These are phyloP conservation scores for Ctenopoma multispine DNA, from an alignment of 2,797 vertebrate species.

Conservation along the genomic window DNA sequence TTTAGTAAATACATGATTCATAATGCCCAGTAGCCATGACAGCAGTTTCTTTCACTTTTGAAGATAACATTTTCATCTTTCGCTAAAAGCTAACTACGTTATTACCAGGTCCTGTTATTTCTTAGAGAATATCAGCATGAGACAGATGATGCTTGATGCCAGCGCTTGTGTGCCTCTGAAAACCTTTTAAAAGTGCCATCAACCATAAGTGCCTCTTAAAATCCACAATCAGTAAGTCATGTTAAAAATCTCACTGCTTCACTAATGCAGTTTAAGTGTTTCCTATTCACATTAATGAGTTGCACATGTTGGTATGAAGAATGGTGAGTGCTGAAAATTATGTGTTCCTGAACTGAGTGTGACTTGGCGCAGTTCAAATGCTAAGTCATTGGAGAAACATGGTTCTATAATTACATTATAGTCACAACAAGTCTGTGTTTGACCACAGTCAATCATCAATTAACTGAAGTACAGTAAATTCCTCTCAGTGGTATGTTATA, in stretches of 20 bases:
- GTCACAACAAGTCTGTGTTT: too few relatives aligned
- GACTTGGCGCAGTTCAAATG: neutral
- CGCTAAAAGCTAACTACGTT: neutral
- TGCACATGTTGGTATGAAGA: neutral
- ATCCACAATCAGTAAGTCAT: constrained; percentile 43
- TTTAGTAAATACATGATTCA: neutral
- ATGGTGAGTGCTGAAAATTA: neutral
- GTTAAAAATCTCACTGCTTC: neutral
- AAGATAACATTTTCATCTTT: neutral
- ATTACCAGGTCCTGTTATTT: neutral
- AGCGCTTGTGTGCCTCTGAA: constrained; percentile 26
- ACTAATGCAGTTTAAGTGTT: neutral
- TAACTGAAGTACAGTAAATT: too few relatives aligned
- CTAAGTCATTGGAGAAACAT: too few relatives aligned
- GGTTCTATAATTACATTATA: too few relatives aligned
- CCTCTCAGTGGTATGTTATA: neutral
- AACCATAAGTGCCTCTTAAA: constrained; percentile 40
- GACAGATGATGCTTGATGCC: constrained; percentile 10
- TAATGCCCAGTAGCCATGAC: neutral
- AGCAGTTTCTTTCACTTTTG: neutral
- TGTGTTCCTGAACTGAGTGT: neutral
- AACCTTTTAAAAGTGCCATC: constrained; percentile 48
- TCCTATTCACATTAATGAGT: constrained; percentile 15
- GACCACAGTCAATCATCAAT: too few relatives aligned
- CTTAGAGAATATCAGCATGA: constrained; percentile 15